Evolutionary conservation across 1,140 invertebrate species (phyloP).

Genomic region (Episyrphus balteatus): DNA sequence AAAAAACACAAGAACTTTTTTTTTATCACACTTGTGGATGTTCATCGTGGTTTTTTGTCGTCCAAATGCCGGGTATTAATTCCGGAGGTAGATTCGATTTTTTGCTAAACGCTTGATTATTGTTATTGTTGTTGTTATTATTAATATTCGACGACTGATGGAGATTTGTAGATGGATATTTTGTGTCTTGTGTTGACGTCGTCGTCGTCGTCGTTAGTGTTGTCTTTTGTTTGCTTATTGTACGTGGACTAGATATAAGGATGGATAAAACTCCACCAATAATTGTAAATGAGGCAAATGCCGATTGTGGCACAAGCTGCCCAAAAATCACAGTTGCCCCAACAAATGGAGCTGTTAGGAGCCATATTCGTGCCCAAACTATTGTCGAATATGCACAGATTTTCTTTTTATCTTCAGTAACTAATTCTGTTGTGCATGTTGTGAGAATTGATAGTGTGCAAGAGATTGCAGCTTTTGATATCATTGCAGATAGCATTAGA

Average conservation of each 20-base stretch:
- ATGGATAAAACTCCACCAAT: conserved; percentile 25
- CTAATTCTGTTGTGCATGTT: conserved; percentile 33
- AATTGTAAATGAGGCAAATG: conserved; percentile 28
- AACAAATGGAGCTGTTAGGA: conserved; percentile 32
- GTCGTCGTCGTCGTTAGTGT: conserved; percentile 1
- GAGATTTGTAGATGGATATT: conserved; percentile 27
- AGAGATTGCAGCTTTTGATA: conserved; percentile 34
- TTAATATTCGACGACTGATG: conserved; percentile 13
- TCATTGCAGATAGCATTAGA: conserved; percentile 31
- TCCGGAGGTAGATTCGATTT: conserved; percentile 35
- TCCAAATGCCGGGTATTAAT: conserved; percentile 34
- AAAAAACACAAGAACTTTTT: too few species aligned
- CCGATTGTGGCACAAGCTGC: conserved; percentile 29
- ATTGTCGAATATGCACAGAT: conserved; percentile 32
- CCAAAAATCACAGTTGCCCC: conserved; percentile 30
- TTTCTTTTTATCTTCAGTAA: conserved; percentile 26
- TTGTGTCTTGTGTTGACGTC: conserved; percentile 8
- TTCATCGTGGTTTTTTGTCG: conserved; percentile 28
- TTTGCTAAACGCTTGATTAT: background rate
- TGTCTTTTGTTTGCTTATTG: conserved; percentile 20
- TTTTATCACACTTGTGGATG: conserved; percentile 19
- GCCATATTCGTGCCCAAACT: conserved; percentile 35
- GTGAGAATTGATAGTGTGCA: conserved; percentile 32
- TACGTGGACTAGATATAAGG: conserved; percentile 30
- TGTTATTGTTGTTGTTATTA: conserved; percentile 1